Percentiles rank a stretch among this genome's conserved stretches.
Conservation (phyloP, 2,888 invertebrate species). For the Oxytorus armatus region DNA sequence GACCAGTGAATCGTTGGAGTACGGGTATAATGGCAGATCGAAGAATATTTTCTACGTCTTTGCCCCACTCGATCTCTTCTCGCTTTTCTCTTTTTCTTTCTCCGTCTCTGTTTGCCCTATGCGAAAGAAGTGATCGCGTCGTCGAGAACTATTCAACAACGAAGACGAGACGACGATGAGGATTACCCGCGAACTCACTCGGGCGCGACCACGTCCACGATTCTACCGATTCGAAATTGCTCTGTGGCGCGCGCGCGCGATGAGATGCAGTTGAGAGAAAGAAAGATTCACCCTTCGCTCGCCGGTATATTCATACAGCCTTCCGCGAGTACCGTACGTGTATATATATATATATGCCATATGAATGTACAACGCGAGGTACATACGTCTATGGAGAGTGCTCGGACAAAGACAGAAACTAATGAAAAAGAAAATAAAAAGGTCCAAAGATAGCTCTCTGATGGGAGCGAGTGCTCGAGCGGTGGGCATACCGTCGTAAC, state of each 20-base stretch:
- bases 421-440: constrained; percentile 34
- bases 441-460: constrained; percentile 48
- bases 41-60: constrained; percentile 51
- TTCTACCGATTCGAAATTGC: constrained; percentile 67
- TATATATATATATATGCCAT: constrained; percentile 8
- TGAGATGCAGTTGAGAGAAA: constrained; percentile 63
- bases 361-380: constrained; percentile 33
- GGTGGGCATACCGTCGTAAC: constrained; percentile 80
- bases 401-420: constrained; percentile 28
- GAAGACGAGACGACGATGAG: constrained; percentile 57
- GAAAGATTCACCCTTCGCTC: constrained; percentile 53
- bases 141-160: constrained; percentile 48
- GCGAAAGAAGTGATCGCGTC: constrained; percentile 50
- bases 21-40: constrained; percentile 58
- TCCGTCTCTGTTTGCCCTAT: constrained; percentile 7
- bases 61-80: background rate
- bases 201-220: constrained; percentile 68
- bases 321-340: background rate
- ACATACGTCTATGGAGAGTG: constrained; percentile 48
- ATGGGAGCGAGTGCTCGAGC: constrained; percentile 72
- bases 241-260: constrained; percentile 56
- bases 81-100: background rate
- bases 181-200: constrained; percentile 59
- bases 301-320: constrained; percentile 21
- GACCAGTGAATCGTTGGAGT: constrained; percentile 56